Evolutionary conservation across 1,140 invertebrate genomes (phyloP).

Genomic region (Diploscapter pachys): DNA sequence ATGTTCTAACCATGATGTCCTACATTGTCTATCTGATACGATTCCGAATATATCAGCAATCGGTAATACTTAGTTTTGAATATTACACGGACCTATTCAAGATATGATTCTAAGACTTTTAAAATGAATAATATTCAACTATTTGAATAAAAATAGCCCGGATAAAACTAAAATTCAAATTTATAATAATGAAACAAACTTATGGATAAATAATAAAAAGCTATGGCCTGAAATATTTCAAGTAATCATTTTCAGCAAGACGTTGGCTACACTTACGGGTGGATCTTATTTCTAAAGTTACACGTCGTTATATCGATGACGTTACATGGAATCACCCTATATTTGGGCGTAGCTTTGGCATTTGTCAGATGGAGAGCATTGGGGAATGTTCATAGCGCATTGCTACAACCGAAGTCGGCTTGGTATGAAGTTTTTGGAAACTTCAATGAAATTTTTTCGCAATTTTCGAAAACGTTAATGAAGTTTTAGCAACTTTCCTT

Average conservation of each 20-base stretch:
- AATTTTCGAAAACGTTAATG: no score
- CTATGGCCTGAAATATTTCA: no score
- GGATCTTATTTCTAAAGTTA: conserved; percentile 37
- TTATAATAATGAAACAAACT: neutral
- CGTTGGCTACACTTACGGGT: conserved; percentile 37
- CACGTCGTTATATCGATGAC: conserved; percentile 42
- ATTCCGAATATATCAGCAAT: conserved; percentile 40
- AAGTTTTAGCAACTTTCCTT: neutral
- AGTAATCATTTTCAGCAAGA: conserved; percentile 20
- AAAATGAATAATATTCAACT: no score
- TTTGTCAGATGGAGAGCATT: conserved; percentile 42
- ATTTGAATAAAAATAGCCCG: no score
- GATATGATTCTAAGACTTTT: conserved; percentile 1
- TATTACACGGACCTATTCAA: neutral
- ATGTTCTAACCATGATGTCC: conserved; percentile 43
- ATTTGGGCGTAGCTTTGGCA: conserved; percentile 38
- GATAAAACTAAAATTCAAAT: conserved; percentile 6
- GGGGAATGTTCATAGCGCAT: conserved; percentile 41
- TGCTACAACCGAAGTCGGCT: conserved; percentile 34
- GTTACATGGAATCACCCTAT: conserved; percentile 40
- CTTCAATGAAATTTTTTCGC: no score
- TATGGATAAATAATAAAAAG: no score
- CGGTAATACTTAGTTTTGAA: neutral
- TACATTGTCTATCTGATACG: conserved; percentile 41
- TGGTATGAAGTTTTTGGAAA: conserved; percentile 29